phyloP scores from a whole-genome alignment of 2,888 invertebrate genomes.

The Cistogaster globosa region DNA sequence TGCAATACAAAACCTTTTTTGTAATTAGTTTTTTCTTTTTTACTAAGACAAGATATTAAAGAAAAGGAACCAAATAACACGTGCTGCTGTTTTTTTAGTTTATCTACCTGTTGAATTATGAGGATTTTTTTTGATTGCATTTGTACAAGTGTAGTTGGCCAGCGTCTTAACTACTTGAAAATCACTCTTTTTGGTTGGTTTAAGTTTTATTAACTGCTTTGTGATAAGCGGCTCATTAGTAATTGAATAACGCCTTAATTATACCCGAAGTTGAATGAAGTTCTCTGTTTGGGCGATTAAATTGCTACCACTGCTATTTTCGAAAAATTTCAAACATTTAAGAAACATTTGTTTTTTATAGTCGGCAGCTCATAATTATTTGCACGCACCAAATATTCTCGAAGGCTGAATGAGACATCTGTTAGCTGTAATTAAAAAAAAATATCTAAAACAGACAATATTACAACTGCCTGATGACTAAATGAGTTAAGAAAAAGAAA shows the following conservation, averaged over 20 bases:
- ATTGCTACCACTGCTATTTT: conserved; percentile 3
- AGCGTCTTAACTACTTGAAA: background rate
- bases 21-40: conserved; percentile 5
- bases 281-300: conserved; percentile 36
- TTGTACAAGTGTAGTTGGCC: background rate
- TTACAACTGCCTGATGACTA: background rate
- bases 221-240: conserved; percentile 75
- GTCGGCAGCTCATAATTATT: conserved; percentile 64
- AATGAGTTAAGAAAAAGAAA: background rate
- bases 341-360: conserved; percentile 35
- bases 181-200: background rate
- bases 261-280: conserved; percentile 23
- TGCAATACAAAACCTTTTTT: background rate
- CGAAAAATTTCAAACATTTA: conserved; percentile 51
- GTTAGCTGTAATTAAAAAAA: conserved; percentile 1
- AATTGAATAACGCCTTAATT: conserved; percentile 73
- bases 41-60: background rate
- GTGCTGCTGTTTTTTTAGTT: conserved; percentile 1
- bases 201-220: conserved; percentile 64
- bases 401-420: conserved; percentile 6
- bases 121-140: conserved; percentile 13
- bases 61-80: conserved; percentile 5
- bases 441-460: background rate
- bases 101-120: background rate
- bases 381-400: conserved; percentile 70